Base-by-base conservation (phyloP, 2,888 invertebrate genomes). In the Branchellion lobata region DNA sequence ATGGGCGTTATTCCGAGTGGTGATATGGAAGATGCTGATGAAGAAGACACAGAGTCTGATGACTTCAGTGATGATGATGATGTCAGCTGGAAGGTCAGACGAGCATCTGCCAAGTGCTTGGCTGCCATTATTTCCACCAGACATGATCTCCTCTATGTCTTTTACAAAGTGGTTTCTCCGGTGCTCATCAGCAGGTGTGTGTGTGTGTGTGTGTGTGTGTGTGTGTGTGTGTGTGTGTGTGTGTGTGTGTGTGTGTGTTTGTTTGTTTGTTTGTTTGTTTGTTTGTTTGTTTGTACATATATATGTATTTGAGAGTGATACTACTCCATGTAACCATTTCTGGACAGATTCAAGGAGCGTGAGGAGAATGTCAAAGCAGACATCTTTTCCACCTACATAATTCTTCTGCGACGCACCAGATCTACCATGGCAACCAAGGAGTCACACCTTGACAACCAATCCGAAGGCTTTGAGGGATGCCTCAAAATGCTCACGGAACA, bases 31-130 rank as follows among this genome's bases (percentile, higher is more conserved):
- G 91, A 99, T 65, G 94, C 98, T 0, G 94, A 98, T 3, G 98
- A 77, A 33, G 77, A 80, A 27, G 80, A 80, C 33, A 71, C 73
- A 14, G 34, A 72, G 61, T 53, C 61, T 0, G 65, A 65, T 27
- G 97, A 97, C 85, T 99, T 98, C 87, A 96, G 96, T 72, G 99
- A 99, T 88, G 99, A 99, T 87, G 99, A 99, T 87, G 99, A 99
- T 86, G 95, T 99, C 94, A 96, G 96, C 81, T 99, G 99, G 98
- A 97, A 98, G 90, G 90, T 90, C 14, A 90, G 99, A 53, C 91
- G 99, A 65, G 94, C 98, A 0, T 94, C 98, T 3, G 98, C 99
- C 0, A 99, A 99, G 88, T 98, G 98, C 86, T 89, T 99, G 27
- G 96, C 98, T 88, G 95, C 97, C 0, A 92, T 98, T 47, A 94